These are phyloP conservation scores for Amia ocellicauda DNA, from an alignment of 2,113 vertebrate genomes.

Conservation along the genomic window DNA sequence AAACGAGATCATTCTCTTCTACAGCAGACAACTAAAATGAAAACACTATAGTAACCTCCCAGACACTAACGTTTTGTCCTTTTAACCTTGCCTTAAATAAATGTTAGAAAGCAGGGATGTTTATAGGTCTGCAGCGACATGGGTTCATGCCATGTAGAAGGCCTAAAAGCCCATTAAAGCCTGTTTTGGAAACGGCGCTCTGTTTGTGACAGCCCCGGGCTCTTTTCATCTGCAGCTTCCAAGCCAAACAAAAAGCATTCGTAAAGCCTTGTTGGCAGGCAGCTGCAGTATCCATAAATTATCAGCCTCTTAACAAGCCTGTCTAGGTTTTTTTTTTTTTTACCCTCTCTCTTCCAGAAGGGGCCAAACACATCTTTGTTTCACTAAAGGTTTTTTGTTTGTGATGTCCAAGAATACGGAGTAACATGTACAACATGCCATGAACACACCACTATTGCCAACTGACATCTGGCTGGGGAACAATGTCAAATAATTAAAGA, in stretches of 20 bases:
- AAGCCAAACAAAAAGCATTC: constrained; percentile 64
- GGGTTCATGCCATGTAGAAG: constrained; percentile 20
- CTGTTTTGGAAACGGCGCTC: constrained; percentile 39
- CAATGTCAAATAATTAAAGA: too few relatives aligned
- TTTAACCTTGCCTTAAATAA: constrained; percentile 12
- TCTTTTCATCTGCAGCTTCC: constrained; percentile 69
- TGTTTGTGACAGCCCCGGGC: constrained; percentile 68
- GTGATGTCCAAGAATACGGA: too few relatives aligned
- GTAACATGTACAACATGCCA: too few relatives aligned
- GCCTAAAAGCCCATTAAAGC: constrained; percentile 21
- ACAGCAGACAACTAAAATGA: too few relatives aligned
- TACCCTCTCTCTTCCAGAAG: constrained; percentile 23
- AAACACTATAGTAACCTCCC: too few relatives aligned
- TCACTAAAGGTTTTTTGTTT: not conserved
- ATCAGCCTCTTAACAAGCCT: constrained; percentile 61
- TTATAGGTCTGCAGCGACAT: constrained; percentile 9
- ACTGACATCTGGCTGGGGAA: too few relatives aligned
- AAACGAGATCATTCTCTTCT: too few relatives aligned
- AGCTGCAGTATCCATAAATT: constrained; percentile 71
- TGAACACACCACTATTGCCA: too few relatives aligned
- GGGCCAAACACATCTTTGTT: not conserved
- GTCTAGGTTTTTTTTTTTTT: constrained; percentile 35
- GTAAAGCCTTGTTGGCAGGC: constrained; percentile 64
- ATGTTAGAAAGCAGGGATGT: constrained; percentile 13
- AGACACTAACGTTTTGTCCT: constrained; percentile 10